phyloP scores from a whole-genome alignment of 2,113 vertebrate genomes.

The Callopanchax toddi region DNA sequence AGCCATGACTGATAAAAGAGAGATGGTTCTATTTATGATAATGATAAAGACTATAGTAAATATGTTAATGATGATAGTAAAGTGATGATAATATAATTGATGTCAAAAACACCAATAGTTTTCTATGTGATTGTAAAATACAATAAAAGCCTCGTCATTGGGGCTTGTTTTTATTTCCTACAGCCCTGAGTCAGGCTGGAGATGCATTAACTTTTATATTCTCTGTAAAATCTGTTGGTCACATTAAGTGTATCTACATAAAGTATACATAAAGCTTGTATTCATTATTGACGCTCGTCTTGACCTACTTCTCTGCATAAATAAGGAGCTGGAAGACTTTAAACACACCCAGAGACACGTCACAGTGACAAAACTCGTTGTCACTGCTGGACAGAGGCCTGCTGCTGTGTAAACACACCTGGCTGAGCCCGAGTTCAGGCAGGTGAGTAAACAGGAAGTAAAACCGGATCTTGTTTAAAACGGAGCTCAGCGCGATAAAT shows the following conservation, averaged over 20 bases:
- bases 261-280: constrained; percentile 70
- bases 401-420: neutral
- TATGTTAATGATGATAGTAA: constrained; percentile 35
- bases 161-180: constrained; percentile 71
- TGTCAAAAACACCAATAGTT: constrained; percentile 74
- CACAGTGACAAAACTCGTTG: neutral
- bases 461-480: neutral
- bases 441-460: constrained; percentile 16
- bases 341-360: constrained; percentile 10
- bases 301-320: constrained; percentile 62
- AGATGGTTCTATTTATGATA: constrained; percentile 45
- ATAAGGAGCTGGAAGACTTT: constrained; percentile 40
- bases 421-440: neutral
- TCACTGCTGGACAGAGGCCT: neutral
- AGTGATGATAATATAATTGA: constrained; percentile 44
- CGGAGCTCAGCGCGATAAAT: neutral
- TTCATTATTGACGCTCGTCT: constrained; percentile 58
- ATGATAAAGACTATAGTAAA: constrained; percentile 45
- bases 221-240: constrained; percentile 77
- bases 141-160: constrained; percentile 60
- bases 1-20: constrained; percentile 61
- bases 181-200: constrained; percentile 65
- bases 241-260: constrained; percentile 75
- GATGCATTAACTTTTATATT: constrained; percentile 78
- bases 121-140: constrained; percentile 81